Percentiles rank a stretch among this genome's conserved stretches.
These are phyloP conservation scores for Amblyjoppa proteus DNA, from an alignment of 2,888 invertebrate genomes.

Conservation along the genomic window DNA sequence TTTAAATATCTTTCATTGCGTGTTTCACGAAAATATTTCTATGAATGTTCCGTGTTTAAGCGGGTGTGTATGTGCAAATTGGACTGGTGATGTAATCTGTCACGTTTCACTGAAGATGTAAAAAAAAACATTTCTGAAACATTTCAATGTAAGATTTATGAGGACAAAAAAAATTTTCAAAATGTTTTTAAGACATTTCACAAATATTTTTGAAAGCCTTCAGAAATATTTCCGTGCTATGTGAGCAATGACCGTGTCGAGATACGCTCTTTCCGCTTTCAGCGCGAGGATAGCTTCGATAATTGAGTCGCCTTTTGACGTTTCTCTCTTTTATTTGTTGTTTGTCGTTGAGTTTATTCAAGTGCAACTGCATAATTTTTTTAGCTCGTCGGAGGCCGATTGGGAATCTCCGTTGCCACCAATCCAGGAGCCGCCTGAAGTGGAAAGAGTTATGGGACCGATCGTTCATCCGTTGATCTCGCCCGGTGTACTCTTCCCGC, in stretches of 20 bases:
- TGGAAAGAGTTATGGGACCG: constrained; percentile 79
- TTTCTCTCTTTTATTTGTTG: background rate
- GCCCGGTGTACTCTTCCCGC: constrained; percentile 80
- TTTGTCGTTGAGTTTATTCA: background rate
- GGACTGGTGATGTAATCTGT: no score
- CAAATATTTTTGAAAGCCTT: no score
- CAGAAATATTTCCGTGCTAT: no score
- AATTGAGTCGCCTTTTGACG: background rate
- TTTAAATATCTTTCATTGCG: no score
- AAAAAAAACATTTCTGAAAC: no score
- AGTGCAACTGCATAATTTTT: background rate
- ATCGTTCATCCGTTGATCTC: constrained; percentile 78
- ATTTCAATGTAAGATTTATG: no score
- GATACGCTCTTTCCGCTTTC: constrained; percentile 7
- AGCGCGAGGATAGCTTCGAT: constrained; percentile 39
- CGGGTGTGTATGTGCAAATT: no score
- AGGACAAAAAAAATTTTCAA: no score
- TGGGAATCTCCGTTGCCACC: constrained; percentile 81
- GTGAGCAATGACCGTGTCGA: background rate
- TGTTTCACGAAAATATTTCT: no score
- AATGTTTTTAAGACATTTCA: no score
- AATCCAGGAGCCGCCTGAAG: constrained; percentile 78
- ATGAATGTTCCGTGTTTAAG: no score
- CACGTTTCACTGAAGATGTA: no score
- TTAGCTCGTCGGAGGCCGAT: constrained; percentile 81